Evolutionary conservation across 2,888 invertebrate species (phyloP).

Genomic region (Laspeyria flexula): DNA sequence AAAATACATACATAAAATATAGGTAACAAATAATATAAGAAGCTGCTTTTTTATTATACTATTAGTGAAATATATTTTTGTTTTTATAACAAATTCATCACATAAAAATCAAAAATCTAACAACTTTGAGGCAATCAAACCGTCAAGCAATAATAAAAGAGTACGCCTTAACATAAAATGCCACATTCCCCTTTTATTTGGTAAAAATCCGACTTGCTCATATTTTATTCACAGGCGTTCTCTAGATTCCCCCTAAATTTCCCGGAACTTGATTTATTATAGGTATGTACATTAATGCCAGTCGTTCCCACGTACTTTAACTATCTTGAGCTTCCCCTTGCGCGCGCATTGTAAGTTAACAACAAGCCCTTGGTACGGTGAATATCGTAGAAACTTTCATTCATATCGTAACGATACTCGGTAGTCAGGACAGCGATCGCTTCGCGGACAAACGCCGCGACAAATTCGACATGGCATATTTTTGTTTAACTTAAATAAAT

Average conservation of each 20-base stretch:
- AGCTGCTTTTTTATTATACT: too few relatives aligned
- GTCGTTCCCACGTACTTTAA: constrained; percentile 18
- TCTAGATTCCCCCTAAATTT: constrained; percentile 11
- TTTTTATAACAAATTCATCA: too few relatives aligned
- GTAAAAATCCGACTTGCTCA: constrained; percentile 35
- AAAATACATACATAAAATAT: too few relatives aligned
- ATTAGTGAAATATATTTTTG: too few relatives aligned
- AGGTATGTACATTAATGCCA: constrained; percentile 17
- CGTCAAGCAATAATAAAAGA: too few relatives aligned
- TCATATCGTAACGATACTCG: constrained; percentile 51
- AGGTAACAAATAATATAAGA: too few relatives aligned
- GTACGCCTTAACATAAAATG: too few relatives aligned
- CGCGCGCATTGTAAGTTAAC: constrained; percentile 57
- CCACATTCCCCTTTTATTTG: not conserved
- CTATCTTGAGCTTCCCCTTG: constrained; percentile 35
- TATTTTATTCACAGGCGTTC: constrained; percentile 43
- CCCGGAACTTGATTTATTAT: constrained; percentile 18
- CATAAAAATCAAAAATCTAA: too few relatives aligned
- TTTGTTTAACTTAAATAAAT: constrained; percentile 47
- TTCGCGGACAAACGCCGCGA: constrained; percentile 62
- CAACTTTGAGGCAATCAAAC: too few relatives aligned
- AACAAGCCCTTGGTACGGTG: constrained; percentile 38
- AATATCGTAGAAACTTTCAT: constrained; percentile 54
- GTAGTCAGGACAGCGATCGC: constrained; percentile 68
- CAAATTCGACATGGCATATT: constrained; percentile 54